Conservation (phyloP, 1,140 invertebrate species). For the Calliphora vicina region DNA sequence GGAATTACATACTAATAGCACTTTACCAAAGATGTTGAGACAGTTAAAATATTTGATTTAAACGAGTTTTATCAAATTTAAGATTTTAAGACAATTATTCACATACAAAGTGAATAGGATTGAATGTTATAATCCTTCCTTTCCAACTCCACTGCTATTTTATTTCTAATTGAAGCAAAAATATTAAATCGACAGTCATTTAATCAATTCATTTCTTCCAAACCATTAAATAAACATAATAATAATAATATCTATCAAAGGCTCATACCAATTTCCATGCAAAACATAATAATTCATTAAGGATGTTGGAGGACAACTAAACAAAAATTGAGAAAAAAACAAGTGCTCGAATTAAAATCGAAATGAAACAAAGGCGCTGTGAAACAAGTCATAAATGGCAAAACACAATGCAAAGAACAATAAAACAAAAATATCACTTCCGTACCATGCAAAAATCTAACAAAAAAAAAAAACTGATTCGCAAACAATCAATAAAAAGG, state of each 20-base stretch:
- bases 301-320: neutral
- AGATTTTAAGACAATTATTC: too few relatives aligned
- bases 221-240: slow-evolving; percentile 13
- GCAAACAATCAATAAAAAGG: slow-evolving; percentile 34
- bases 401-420: neutral
- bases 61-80: too few relatives aligned
- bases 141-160: too few relatives aligned
- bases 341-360: neutral
- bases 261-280: neutral
- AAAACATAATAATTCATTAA: slow-evolving; percentile 30
- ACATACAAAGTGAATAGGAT: too few relatives aligned
- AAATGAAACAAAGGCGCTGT: neutral
- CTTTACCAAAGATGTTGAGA: too few relatives aligned
- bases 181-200: neutral
- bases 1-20: too few relatives aligned
- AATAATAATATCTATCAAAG: slow-evolving; percentile 13
- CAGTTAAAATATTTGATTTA: too few relatives aligned
- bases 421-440: neutral
- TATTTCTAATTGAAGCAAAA: too few relatives aligned
- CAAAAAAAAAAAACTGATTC: neutral
- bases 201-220: slow-evolving; percentile 24
- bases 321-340: neutral
- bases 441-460: neutral
- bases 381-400: slow-evolving; percentile 19
- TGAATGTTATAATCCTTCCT: too few relatives aligned